Base-by-base conservation (phyloP, 2,888 invertebrate species). In the Drosophila ezoana region DNA sequence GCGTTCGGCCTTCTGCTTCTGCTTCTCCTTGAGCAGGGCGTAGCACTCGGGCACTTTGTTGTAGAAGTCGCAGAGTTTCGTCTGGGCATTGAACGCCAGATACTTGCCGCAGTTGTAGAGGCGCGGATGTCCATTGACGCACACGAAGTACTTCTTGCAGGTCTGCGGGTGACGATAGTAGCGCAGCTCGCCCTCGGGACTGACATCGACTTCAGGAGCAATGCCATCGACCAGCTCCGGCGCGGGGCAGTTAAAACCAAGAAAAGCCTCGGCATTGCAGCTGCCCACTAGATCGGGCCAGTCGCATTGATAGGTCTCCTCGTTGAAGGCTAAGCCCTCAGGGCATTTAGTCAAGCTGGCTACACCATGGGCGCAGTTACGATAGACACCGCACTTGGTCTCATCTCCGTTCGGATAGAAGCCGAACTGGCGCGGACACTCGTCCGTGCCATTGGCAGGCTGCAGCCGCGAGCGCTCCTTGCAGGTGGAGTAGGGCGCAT, bases 211-310 rank as follows among this genome's bases (percentile, higher is more conserved):
- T 9, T 85, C 81, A 79, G 93, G 93, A 18, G 90, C 63, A 11
- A 71, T 66, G 49, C 73, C 83, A 23, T 81, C 86, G 2, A 64
- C 59, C n/a, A 54, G 54, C 8, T 88, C 89, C 0, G 90, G 82
- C 9, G 93, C 93, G 18, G 93, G 94, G 86, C 97, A 97, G 11
- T 93, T 94, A 93, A 97, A 97, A 13, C 96, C 96, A 54, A 97
- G 93, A 68, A 80, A 92, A 1, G 96, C 95, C 94, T 96, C 97
- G 52, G 95, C 95, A 89, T 97, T 95, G 88, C 97, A 97, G 69
- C 95, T 95, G 0, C 93, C 91, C 0, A 96, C 97, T 89, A 95
- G 94, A 93, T 97, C 97, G 1, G 97, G 96, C 97, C 97, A 97
- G 75, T 97, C 97, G 90, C 97, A 97, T 52, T 96, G 94, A 89